Evolutionary conservation across 2,888 invertebrate species (phyloP).

Genomic region (Cheilosia grossa): DNA sequence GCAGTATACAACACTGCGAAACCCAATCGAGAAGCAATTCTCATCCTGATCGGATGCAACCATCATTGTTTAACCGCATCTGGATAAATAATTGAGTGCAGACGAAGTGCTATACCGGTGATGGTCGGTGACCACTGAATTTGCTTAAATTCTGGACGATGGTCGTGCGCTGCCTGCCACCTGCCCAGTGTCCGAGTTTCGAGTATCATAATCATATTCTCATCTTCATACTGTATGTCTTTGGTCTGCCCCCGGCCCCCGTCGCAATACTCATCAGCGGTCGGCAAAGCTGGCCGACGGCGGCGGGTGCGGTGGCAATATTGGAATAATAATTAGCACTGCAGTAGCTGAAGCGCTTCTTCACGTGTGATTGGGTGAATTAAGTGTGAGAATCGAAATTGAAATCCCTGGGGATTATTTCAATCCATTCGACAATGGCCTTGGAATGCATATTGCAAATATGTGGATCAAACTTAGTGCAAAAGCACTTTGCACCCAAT

Average conservation of each 20-base stretch:
- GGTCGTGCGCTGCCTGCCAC: conserved; percentile 29
- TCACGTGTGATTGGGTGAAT: conserved; percentile 21
- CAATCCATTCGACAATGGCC: background rate
- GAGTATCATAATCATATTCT: conserved; percentile 25
- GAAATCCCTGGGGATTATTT: conserved; percentile 8
- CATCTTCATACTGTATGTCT: background rate
- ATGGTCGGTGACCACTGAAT: conserved; percentile 60
- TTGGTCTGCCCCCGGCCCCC: background rate
- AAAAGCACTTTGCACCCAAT: too few relatives aligned
- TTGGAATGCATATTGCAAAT: background rate
- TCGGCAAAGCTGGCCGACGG: background rate
- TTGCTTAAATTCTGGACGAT: conserved; percentile 64
- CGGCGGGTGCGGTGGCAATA: conserved; percentile 28
- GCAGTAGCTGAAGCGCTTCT: conserved; percentile 46
- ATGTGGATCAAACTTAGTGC: too few relatives aligned
- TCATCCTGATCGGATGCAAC: conserved; percentile 64
- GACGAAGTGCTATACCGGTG: conserved; percentile 71
- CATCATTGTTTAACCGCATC: conserved; percentile 73
- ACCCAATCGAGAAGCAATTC: conserved; percentile 72
- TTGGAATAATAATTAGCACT: conserved; percentile 71
- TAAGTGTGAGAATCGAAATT: conserved; percentile 11
- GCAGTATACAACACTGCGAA: conserved; percentile 31
- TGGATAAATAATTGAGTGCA: conserved; percentile 75
- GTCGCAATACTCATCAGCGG: conserved; percentile 13
- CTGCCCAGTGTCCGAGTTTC: conserved; percentile 30